Base-by-base conservation (phyloP, 2,888 invertebrate genomes). In the Cecidostiba fungosa region DNA sequence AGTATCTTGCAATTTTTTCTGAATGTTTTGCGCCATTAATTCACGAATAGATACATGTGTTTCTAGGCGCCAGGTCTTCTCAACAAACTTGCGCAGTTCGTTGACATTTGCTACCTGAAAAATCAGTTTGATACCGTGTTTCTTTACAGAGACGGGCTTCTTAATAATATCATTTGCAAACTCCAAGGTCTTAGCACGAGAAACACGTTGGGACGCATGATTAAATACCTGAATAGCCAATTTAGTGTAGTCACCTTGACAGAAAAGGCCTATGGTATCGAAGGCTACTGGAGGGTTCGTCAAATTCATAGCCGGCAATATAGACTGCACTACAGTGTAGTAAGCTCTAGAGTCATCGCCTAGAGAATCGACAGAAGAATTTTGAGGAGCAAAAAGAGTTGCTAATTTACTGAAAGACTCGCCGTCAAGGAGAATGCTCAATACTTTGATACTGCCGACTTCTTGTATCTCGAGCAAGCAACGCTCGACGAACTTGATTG, bases 81-180 rank as follows among this genome's bases (percentile, higher is more conserved):
- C n/a, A 0, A 90, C 77, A 12, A 91, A 89, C 0, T 50, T 10
- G 0, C 76, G 16, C 0, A 89, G 76, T 1, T 90, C 85, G 0
- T 87, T 66, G 0, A 83, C 72, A 8, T 90, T 43, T 0, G 89
- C 88, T 0, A 90, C 82, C 6, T 87, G 76, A 47, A 81, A 88
- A 36, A 91, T 84, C 4, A 93, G 2, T 43, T 91, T 89, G 16
- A 93, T 88, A 0, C 90, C 92, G 43, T 92, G 92, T 83, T 93
- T 93, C 14, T 87, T 90, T 0, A 91, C 86, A 1, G 92, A 90
- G 0, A 92, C 90, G 0, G 90, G 88, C 66, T 88, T 85, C 0
- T 85, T 85, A 0, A 87, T 19, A 4, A 93, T 83, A 1, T 32
- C 79, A n/a, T 77, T 86, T 0, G 90, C 88, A 72, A 92, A 91